These are phyloP conservation scores for Choreutis nemorana DNA, from an alignment of 2,888 invertebrate species.

Conservation along the genomic window DNA sequence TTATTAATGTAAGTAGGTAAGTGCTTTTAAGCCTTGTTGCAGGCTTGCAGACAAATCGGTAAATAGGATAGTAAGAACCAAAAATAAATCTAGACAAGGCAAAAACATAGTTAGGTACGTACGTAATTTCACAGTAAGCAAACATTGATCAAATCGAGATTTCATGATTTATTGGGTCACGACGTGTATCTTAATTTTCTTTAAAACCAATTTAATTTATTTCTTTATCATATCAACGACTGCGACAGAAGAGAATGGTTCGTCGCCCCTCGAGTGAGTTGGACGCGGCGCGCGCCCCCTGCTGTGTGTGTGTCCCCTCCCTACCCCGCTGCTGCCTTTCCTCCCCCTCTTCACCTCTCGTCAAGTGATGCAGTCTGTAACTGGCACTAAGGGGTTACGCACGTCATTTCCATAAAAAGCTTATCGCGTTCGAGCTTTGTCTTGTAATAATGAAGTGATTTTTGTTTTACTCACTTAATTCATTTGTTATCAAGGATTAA, in stretches of 20 bases:
- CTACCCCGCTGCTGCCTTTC: conserved; percentile 13
- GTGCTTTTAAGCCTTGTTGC: no score
- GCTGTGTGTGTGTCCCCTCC: conserved; percentile 28
- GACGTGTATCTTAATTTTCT: no score
- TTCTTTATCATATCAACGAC: conserved; percentile 45
- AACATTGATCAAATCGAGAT: no score
- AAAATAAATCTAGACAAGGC: no score
- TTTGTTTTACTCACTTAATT: conserved; percentile 18
- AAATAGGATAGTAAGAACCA: no score
- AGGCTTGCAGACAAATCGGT: no score
- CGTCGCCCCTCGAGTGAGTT: conserved; percentile 33
- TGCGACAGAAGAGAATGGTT: conserved; percentile 45
- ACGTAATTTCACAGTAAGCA: no score
- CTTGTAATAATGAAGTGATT: conserved; percentile 33
- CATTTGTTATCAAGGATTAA: conserved; percentile 12
- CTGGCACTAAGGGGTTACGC: conserved; percentile 19
- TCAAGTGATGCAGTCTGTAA: conserved; percentile 49
- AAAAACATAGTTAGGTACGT: no score
- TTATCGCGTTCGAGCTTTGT: conserved; percentile 55
- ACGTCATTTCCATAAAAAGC: conserved; percentile 31
- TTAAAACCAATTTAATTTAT: no score
- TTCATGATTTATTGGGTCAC: no score
- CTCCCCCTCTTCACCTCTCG: conserved; percentile 17
- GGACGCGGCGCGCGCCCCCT: conserved; percentile 43
- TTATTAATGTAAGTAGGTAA: no score